Evolutionary conservation across 2,888 invertebrate species (phyloP), one percentile per base, ranked within the genome.

Genomic region (Dryocosmus kuriphilus): DNA sequence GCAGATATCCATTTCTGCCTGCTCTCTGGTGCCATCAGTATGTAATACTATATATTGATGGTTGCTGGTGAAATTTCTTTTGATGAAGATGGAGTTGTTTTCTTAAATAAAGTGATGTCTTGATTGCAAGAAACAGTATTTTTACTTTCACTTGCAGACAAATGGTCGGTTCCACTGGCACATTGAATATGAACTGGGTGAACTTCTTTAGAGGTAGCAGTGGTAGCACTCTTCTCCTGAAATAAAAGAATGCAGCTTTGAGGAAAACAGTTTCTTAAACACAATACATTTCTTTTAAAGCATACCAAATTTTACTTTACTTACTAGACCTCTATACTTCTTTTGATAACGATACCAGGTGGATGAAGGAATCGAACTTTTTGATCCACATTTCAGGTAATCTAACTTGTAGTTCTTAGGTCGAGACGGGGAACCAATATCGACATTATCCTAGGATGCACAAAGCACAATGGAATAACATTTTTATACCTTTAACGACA

Each of bases 321-420:
- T 65, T 41, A 65, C 41, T 16, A 24, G 24, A 4, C 27, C 41
- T 38, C 65, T 38, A 65, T 19, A 41, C 14, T 22, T 65, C 22
- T 65, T 65, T 24, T 41, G 41, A 41, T 65, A 65, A 14, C 65
- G 65, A 41, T 65, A 41, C 65, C 65, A 65, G 14, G 24, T 65
- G 2, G 27, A 65, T 16, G 65, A 27, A 24, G 65, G 41, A 41
- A 65, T 65, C 24, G 24, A 38, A 65, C 24, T 65, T 41, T 19
- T 6, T 41, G 65, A 65, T 24, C 24, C 19, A 22, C 24, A 1
- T 38, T n/a, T 4, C 22, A 38, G 9, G 22, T 65, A 65, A 65
- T 41, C 35, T 2, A 51, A n/a, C 19, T 46, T 46, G 8, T 8
- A 51, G 19, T 51, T 51, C 19, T 51, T 8, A 8, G 46, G 46